Evolutionary conservation across 2,888 invertebrate species (phyloP).

Genomic region (Criorhina ranunculi): DNA sequence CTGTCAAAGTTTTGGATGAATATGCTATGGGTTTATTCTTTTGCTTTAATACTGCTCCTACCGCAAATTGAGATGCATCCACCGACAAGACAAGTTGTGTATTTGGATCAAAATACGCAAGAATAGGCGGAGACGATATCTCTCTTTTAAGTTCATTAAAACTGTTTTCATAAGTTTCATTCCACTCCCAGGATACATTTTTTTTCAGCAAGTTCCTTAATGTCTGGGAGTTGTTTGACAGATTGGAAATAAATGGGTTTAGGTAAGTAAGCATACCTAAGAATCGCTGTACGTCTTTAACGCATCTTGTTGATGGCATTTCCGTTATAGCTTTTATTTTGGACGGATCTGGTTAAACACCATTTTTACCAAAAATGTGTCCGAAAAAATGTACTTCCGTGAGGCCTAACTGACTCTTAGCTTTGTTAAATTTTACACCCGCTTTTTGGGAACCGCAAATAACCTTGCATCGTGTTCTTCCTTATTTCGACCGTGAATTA

Average conservation of each 20-base stretch:
- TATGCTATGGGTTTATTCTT: slow-evolving; percentile 35
- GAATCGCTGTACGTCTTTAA: slow-evolving; percentile 45
- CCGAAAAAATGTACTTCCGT: slow-evolving; percentile 21
- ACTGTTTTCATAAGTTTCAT: slow-evolving; percentile 8
- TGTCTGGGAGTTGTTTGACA: no score
- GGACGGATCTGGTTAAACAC: slow-evolving; percentile 9
- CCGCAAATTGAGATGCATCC: slow-evolving; percentile 58
- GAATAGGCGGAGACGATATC: slow-evolving; percentile 35
- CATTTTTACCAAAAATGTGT: slow-evolving; percentile 26
- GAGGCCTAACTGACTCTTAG: slow-evolving; percentile 13
- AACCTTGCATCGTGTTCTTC: slow-evolving; percentile 31
- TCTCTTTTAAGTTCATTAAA: slow-evolving; percentile 50
- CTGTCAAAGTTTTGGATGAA: slow-evolving; percentile 46
- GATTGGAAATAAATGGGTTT: no score
- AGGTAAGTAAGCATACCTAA: slow-evolving; percentile 18
- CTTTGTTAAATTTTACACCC: slow-evolving; percentile 36
- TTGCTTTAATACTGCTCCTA: slow-evolving; percentile 44
- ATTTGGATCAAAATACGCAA: slow-evolving; percentile 11
- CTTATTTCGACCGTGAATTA: slow-evolving; percentile 6
- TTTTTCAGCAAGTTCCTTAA: no score
- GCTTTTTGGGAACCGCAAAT: slow-evolving; percentile 4
- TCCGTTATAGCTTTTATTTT: slow-evolving; percentile 39
- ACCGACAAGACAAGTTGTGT: slow-evolving; percentile 50
- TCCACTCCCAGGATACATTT: slow-evolving; percentile 40
- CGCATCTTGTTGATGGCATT: slow-evolving; percentile 25